These are phyloP conservation scores for Dermochelys coriacea DNA, from an alignment of 2,797 vertebrate genomes.

Conservation along the genomic window DNA sequence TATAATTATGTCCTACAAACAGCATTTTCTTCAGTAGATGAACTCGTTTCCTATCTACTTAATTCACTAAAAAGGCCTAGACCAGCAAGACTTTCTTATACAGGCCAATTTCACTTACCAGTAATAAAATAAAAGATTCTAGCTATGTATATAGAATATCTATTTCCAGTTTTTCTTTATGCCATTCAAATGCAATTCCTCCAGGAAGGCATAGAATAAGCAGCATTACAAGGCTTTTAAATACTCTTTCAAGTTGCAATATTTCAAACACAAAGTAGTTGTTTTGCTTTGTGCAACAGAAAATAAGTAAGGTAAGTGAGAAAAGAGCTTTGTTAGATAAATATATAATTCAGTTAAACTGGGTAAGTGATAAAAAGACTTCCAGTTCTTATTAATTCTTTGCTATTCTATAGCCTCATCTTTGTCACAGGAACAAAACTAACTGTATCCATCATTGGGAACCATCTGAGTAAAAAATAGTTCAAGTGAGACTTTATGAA, in stretches of 20 bases:
- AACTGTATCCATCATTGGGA: neutral
- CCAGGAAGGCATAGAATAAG: neutral
- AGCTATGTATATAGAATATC: neutral
- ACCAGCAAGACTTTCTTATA: neutral
- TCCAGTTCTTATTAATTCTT: neutral
- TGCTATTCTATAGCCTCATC: neutral
- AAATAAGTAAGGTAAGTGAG: neutral
- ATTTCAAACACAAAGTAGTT: neutral
- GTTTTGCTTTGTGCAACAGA: neutral
- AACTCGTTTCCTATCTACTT: constrained; percentile 11
- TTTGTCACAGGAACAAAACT: neutral
- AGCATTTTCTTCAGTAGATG: neutral
- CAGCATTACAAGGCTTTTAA: neutral
- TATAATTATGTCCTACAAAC: neutral
- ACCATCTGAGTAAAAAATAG: neutral
- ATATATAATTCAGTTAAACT: neutral
- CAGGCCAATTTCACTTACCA: neutral
- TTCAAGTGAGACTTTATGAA: neutral
- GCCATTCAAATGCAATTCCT: neutral
- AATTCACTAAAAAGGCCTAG: neutral
- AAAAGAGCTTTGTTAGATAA: neutral
- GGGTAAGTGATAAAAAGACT: neutral
- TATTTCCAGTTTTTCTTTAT: neutral
- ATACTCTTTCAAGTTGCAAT: neutral
- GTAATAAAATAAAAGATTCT: neutral